Evolutionary conservation across 2,888 invertebrate species (phyloP).

Genomic region (Tetragonula carbonaria): DNA sequence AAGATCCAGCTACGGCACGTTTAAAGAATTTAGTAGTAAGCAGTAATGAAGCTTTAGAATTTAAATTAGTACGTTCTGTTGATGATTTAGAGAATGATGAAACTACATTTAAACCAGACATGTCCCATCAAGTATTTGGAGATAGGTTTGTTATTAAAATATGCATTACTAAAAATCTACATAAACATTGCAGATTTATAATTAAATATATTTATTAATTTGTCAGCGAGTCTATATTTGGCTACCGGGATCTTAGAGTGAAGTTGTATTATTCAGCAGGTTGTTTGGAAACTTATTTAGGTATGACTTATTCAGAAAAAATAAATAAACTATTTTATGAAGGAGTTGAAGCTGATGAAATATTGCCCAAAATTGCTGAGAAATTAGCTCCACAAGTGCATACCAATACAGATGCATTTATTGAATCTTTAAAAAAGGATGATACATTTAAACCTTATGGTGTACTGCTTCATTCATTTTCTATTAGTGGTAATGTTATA

Average conservation of each 20-base stretch:
- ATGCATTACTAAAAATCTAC: slow-evolving; percentile 5
- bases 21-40: slow-evolving; percentile 82
- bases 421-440: slow-evolving; percentile 89
- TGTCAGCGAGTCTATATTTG: slow-evolving; percentile 94
- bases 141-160: slow-evolving; percentile 86
- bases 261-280: slow-evolving; percentile 93
- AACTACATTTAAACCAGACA: slow-evolving; percentile 90
- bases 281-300: slow-evolving; percentile 92
- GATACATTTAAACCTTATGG: slow-evolving; percentile 92
- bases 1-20: slow-evolving; percentile 75
- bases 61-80: slow-evolving; percentile 86
- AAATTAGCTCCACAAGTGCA: slow-evolving; percentile 90
- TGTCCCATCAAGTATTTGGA: slow-evolving; percentile 97
- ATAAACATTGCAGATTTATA: neutral
- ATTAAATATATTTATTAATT: neutral
- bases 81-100: slow-evolving; percentile 89
- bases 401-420: slow-evolving; percentile 90
- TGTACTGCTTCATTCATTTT: slow-evolving; percentile 87
- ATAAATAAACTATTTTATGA: slow-evolving; percentile 86
- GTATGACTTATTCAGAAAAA: slow-evolving; percentile 90
- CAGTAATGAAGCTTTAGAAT: slow-evolving; percentile 84
- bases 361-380: slow-evolving; percentile 88
- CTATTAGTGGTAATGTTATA: slow-evolving; percentile 81
- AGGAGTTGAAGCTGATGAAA: slow-evolving; percentile 90
- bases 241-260: slow-evolving; percentile 93